A percentile compares a stretch with the other conserved stretches of the same genome.
These are phyloP conservation scores for Carassius gibelio DNA, from an alignment of 2,113 vertebrate genomes.

Conservation along the genomic window DNA sequence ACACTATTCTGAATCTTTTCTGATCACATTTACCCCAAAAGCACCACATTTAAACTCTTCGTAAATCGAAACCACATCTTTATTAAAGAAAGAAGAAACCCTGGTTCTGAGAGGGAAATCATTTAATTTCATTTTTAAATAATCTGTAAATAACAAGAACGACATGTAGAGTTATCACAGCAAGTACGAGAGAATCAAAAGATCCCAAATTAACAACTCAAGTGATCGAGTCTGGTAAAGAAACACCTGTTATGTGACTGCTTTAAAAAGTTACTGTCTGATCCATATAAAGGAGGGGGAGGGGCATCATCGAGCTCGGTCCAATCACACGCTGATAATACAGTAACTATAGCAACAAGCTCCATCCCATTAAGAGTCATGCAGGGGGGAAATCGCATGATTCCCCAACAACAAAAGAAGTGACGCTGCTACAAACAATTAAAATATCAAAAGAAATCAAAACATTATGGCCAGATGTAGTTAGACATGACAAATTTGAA, in stretches of 20 bases:
- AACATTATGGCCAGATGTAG: constrained; percentile 9
- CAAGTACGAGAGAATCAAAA: constrained; percentile 55
- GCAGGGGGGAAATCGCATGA: neutral
- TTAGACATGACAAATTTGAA: neutral
- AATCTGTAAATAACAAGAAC: constrained; percentile 62
- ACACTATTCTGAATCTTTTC: neutral
- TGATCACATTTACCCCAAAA: neutral
- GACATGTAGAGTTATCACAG: constrained; percentile 61
- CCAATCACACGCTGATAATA: constrained; percentile 6
- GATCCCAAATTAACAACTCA: constrained; percentile 39
- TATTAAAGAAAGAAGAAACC: neutral
- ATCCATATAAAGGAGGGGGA: constrained; percentile 40
- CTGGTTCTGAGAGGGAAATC: constrained; percentile 32
- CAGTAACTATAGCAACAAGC: constrained; percentile 24
- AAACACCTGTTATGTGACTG: constrained; percentile 45
- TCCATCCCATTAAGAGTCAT: constrained; percentile 30
- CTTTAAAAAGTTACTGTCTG: constrained; percentile 54
- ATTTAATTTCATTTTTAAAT: constrained; percentile 58
- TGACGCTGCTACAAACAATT: neutral
- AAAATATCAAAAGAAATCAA: neutral
- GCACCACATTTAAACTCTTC: neutral
- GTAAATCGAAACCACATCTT: neutral
- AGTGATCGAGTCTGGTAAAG: constrained; percentile 38
- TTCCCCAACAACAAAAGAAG: neutral
- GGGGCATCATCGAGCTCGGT: neutral